Evolutionary conservation across 2,797 vertebrate genomes (phyloP), one percentile per base, ranked within the genome.

Genomic region (Xyrichtys novacula): DNA sequence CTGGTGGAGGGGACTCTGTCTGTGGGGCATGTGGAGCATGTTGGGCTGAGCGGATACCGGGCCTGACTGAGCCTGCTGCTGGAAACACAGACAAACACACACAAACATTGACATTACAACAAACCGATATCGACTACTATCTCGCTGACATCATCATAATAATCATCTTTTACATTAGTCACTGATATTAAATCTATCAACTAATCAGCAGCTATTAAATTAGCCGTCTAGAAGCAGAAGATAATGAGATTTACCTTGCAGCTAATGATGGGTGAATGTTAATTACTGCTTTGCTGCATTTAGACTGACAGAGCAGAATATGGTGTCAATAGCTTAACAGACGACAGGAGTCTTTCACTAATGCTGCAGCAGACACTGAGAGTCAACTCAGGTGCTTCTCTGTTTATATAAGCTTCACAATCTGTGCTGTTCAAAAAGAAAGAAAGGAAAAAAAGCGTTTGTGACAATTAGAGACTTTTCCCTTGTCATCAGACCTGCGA

Each of bases 1-100:
- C 92, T 98, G 97, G 86, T 95, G 96, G 66, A 97, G 94, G 46
- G 98, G 97, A 88, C 97, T 99, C 93, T 98, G 97, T 93, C 94
- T 95, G 91, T 97, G 97, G 91, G 97, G 94, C 94, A 98, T 95
- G 92, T 98, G 96, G 83, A 98, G 95, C 81, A 99, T 95, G 90
- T 85, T 96, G 80, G 96, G 85, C 88, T 98, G 98, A 83, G 96
- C 95, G 53, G 95, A 91, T 52, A 93, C 91, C 65, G 96, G 94
- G 88, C 95, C 95, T 75, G 95, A 93, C 91, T 96, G 95, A 88
- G 94, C 94, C 93, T 96, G 96, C 88, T 95, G 92, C 96, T 97
- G 94, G 73, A 92, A 71, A 81, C 74, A 84, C 63, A 78, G 17
- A 55, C 42, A 70, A 34, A 74, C 43, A 76, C 20, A 55, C 64